Conservation (phyloP, 2,888 invertebrate species). For the Cheilosia impressa region DNA sequence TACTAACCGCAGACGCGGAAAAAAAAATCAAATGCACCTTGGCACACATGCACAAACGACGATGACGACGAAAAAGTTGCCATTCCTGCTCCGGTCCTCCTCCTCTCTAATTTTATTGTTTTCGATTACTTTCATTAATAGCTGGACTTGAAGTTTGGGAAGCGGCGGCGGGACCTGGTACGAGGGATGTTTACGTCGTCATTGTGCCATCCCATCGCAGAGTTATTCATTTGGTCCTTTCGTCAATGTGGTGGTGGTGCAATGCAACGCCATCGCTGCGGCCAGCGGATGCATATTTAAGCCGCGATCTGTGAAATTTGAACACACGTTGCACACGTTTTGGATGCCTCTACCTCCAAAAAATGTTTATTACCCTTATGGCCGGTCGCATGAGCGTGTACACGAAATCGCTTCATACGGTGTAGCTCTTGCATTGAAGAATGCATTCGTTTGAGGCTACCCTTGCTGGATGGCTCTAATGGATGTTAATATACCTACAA, state of each 20-base stretch:
- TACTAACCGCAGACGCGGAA: conserved; percentile 69
- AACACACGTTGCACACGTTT: conserved; percentile 71
- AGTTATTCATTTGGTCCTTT: conserved; percentile 72
- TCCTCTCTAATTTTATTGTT: conserved; percentile 73
- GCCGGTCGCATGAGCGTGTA: not conserved
- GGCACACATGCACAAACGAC: conserved; percentile 28
- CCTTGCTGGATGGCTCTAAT: conserved; percentile 35
- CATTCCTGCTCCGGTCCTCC: conserved; percentile 65
- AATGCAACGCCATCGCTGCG: conserved; percentile 43
- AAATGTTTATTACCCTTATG: conserved; percentile 43
- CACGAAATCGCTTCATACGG: not conserved
- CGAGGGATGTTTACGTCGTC: conserved; percentile 33
- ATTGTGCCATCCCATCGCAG: conserved; percentile 13
- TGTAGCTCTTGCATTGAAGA: not conserved
- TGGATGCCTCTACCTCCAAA: conserved; percentile 43
- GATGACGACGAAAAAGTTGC: conserved; percentile 60
- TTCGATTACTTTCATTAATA: conserved; percentile 74
- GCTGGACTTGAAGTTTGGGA: conserved; percentile 26
- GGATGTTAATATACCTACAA: conserved; percentile 11
- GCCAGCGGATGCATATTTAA: conserved; percentile 66
- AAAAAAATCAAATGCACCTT: conserved; percentile 76
- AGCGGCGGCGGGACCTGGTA: conserved; percentile 7
- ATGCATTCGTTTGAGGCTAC: conserved; percentile 49
- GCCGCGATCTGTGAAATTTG: conserved; percentile 71
- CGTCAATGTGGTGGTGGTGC: conserved; percentile 49